Evolutionary conservation across 2,113 vertebrate species (phyloP).

Genomic region (Colinus virginianus): DNA sequence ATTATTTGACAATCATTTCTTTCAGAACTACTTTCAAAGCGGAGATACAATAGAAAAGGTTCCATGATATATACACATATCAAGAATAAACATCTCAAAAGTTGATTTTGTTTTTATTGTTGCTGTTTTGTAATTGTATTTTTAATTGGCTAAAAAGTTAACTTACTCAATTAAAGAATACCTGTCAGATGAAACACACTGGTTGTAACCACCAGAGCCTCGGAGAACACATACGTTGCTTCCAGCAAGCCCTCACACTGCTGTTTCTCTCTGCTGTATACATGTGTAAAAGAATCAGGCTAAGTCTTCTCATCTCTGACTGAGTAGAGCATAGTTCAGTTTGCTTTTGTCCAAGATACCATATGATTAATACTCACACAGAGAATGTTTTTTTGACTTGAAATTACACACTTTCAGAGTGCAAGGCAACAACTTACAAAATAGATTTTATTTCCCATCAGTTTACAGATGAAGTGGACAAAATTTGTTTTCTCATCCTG

Average conservation of each 20-base stretch:
- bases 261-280: background rate
- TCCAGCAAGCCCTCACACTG: background rate
- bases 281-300: no score
- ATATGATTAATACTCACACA: background rate
- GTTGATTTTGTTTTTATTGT: background rate
- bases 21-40: background rate
- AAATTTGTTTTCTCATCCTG: background rate
- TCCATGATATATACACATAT: background rate
- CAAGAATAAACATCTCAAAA: background rate
- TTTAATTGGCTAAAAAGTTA: background rate
- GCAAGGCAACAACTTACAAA: background rate
- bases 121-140: background rate
- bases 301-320: background rate
- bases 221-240: rapidly evolving
- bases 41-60: background rate
- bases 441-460: background rate
- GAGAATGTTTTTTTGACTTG: background rate
- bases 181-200: background rate
- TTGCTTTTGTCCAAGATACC: background rate
- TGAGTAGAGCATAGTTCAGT: background rate
- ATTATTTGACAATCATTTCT: background rate
- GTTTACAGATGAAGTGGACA: background rate
- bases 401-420: background rate
- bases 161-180: background rate
- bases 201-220: background rate